Conservation (phyloP, 2,888 invertebrate species). For the Nephrotoma flavescens region DNA sequence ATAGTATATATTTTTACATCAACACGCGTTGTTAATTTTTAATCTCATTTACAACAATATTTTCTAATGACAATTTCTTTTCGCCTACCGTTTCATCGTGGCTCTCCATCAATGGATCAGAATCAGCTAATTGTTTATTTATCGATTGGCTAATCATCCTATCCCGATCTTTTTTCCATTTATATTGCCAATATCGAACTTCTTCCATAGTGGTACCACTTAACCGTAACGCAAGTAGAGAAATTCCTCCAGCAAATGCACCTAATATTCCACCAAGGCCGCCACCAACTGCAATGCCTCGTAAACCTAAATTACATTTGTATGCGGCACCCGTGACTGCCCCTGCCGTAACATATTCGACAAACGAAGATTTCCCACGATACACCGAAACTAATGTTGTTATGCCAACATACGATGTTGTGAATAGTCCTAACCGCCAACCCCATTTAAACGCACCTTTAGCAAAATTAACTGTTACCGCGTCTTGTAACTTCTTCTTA, state of each 20-base stretch:
- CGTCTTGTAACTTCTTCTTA: slow-evolving; percentile 56
- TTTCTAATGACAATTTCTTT: neutral
- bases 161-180: slow-evolving; percentile 31
- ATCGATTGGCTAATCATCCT: slow-evolving; percentile 24
- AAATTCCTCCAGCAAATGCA: slow-evolving; percentile 39
- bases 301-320: slow-evolving; percentile 51
- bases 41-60: neutral
- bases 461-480: slow-evolving; percentile 50
- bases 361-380: slow-evolving; percentile 46
- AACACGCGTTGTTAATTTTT: neutral
- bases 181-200: slow-evolving; percentile 42
- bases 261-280: slow-evolving; percentile 48
- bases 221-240: slow-evolving; percentile 38
- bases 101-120: neutral
- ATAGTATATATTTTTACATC: neutral
- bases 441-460: slow-evolving; percentile 58
- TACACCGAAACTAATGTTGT: slow-evolving; percentile 51
- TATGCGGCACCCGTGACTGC: slow-evolving; percentile 45
- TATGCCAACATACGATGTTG: slow-evolving; percentile 45
- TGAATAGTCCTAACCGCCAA: slow-evolving; percentile 51
- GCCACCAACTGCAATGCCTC: slow-evolving; percentile 51
- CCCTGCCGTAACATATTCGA: slow-evolving; percentile 53
- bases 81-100: neutral
- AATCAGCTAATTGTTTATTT: slow-evolving; percentile 13
- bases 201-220: slow-evolving; percentile 49